Evolutionary conservation across 2,888 invertebrate species (phyloP).

Genomic region (Clunio marinus): DNA sequence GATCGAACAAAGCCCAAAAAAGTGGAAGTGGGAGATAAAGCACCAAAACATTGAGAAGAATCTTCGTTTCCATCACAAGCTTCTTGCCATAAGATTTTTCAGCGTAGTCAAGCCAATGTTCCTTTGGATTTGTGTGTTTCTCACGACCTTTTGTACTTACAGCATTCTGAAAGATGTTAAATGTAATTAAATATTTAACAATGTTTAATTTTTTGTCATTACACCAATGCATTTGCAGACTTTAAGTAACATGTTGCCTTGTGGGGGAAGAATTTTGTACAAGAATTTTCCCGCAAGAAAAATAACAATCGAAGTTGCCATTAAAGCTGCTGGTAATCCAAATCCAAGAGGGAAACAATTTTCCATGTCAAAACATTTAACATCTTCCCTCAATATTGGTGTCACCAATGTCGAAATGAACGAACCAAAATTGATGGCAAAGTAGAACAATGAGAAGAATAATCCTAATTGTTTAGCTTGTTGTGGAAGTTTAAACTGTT

Average conservation of each 20-base stretch:
- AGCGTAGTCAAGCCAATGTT: conserved; percentile 87
- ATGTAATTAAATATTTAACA: conserved; percentile 15
- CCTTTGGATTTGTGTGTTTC: conserved; percentile 53
- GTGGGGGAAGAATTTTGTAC: conserved; percentile 63
- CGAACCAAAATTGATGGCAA: conserved; percentile 62
- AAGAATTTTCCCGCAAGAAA: conserved; percentile 64
- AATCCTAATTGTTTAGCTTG: conserved; percentile 62
- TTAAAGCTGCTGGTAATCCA: conserved; percentile 70
- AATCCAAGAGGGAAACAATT: conserved; percentile 70
- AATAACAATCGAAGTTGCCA: conserved; percentile 66
- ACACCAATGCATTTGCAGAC: conserved; percentile 63
- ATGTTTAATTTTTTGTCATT: no score
- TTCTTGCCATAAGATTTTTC: conserved; percentile 64
- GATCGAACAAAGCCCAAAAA: conserved; percentile 93
- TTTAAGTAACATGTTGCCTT: conserved; percentile 64
- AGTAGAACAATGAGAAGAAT: conserved; percentile 76
- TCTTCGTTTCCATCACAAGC: conserved; percentile 73
- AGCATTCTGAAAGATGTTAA: conserved; percentile 55
- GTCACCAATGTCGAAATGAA: conserved; percentile 69
- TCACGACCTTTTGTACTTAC: conserved; percentile 49
- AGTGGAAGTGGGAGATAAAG: conserved; percentile 82
- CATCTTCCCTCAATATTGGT: conserved; percentile 66
- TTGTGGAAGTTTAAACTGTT: conserved; percentile 65
- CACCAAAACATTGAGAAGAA: conserved; percentile 68
- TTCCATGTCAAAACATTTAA: conserved; percentile 61